These are phyloP conservation scores for Scaptodrosophila lebanonensis DNA, from an alignment of 1,140 invertebrate genomes.

Conservation along the genomic window DNA sequence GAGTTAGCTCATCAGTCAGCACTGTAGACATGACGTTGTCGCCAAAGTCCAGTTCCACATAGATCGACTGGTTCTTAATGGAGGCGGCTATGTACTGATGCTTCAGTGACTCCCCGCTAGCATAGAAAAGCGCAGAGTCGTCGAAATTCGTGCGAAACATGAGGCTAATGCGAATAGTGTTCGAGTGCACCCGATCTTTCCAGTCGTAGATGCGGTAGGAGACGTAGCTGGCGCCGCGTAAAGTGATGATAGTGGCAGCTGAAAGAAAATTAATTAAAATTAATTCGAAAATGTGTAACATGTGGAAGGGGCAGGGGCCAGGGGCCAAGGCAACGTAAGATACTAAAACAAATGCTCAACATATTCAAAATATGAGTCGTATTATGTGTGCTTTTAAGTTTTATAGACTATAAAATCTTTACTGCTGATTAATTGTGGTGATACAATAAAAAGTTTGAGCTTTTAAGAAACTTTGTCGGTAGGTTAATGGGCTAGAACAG, in stretches of 20 bases:
- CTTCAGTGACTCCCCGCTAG: slow-evolving; percentile 88
- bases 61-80: slow-evolving; percentile 86
- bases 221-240: slow-evolving; percentile 93
- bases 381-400: too few species aligned
- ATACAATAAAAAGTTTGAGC: slow-evolving; percentile 10
- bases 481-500: slow-evolving; percentile 33
- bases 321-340: too few species aligned
- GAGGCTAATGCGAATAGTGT: slow-evolving; percentile 90
- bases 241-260: slow-evolving; percentile 91
- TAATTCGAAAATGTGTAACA: too few species aligned
- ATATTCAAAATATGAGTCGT: too few species aligned
- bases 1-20: slow-evolving; percentile 84
- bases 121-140: slow-evolving; percentile 91
- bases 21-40: slow-evolving; percentile 83
- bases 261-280: slow-evolving; percentile 2
- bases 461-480: background rate
- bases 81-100: slow-evolving; percentile 90
- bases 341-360: too few species aligned
- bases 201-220: slow-evolving; percentile 95
- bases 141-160: slow-evolving; percentile 93
- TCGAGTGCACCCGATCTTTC: slow-evolving; percentile 93
- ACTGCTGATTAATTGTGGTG: too few species aligned
- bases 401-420: too few species aligned
- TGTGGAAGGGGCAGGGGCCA: background rate
- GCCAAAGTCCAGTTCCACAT: slow-evolving; percentile 90